A percentile compares a stretch with the other conserved stretches of the same genome.
Evolutionary conservation across 2,113 vertebrate genomes (phyloP).

Genomic region (Macaca fascicularis): DNA sequence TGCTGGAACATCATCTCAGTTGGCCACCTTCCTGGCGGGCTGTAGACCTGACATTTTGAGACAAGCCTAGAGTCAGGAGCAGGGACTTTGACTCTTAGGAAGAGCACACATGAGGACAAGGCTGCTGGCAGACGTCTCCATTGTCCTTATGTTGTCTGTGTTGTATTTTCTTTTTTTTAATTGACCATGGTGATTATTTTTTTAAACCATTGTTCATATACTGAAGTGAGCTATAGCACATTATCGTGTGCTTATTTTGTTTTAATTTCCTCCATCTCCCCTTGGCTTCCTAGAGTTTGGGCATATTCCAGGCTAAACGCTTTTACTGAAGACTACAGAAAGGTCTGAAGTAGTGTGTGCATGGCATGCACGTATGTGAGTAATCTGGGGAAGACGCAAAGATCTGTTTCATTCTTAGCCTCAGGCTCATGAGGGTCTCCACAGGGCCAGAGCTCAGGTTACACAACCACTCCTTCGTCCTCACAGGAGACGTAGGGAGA

Average conservation of each 20-base stretch:
- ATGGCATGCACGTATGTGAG: background rate
- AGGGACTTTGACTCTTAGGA: slow-evolving; percentile 61
- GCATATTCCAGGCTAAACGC: slow-evolving; percentile 23
- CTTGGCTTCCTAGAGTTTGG: slow-evolving; percentile 44
- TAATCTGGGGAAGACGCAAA: background rate
- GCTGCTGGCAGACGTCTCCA: slow-evolving; percentile 76
- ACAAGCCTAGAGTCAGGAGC: slow-evolving; percentile 43
- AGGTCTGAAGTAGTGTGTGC: background rate
- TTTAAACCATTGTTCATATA: slow-evolving; percentile 56
- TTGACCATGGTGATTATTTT: background rate
- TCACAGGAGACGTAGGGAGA: background rate
- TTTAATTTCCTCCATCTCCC: slow-evolving; percentile 33
- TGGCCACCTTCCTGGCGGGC: background rate
- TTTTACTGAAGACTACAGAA: slow-evolving; percentile 32
- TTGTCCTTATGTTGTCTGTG: slow-evolving; percentile 57
- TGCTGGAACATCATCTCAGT: slow-evolving; percentile 26
- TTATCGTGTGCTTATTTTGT: slow-evolving; percentile 35
- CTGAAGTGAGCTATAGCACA: slow-evolving; percentile 48
- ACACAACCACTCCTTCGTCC: background rate
- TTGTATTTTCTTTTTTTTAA: slow-evolving; percentile 51
- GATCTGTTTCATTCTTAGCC: background rate
- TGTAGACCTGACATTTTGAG: background rate
- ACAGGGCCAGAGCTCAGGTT: background rate
- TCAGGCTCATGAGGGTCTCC: background rate
- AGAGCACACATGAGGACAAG: slow-evolving; percentile 46